These are phyloP conservation scores for Martes martes DNA, from an alignment of 2,113 vertebrate genomes.

Conservation along the genomic window DNA sequence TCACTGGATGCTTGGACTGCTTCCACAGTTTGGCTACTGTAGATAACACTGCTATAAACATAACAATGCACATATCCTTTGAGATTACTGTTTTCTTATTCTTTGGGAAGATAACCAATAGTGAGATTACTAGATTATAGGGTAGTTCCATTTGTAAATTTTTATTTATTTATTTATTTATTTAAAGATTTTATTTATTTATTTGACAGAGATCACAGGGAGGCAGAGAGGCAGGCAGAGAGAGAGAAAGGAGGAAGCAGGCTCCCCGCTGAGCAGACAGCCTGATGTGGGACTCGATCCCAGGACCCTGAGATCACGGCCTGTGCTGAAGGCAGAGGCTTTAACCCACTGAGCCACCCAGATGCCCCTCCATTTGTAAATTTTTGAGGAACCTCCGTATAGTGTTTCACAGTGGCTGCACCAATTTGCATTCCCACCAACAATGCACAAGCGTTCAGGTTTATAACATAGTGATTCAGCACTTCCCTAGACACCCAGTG, in stretches of 20 bases:
- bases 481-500: not conserved
- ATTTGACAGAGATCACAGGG: too few relatives aligned
- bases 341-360: too few relatives aligned
- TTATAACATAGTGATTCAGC: not conserved
- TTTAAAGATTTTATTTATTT: too few relatives aligned
- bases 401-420: not conserved
- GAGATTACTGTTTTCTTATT: not conserved
- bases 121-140: not conserved
- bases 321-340: too few relatives aligned
- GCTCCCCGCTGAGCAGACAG: too few relatives aligned
- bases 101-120: not conserved
- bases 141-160: not conserved
- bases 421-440: not conserved
- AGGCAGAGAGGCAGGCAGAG: too few relatives aligned
- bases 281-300: too few relatives aligned
- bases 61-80: not conserved
- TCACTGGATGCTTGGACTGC: not conserved
- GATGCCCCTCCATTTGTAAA: not conserved
- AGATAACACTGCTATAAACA: not conserved
- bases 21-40: not conserved
- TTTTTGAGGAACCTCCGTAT: not conserved
- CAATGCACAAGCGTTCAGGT: not conserved
- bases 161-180: not conserved
- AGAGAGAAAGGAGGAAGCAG: too few relatives aligned
- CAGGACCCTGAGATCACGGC: too few relatives aligned